Base-by-base conservation (phyloP, 2,113 vertebrate species). In the Hippocampus guttulatus region DNA sequence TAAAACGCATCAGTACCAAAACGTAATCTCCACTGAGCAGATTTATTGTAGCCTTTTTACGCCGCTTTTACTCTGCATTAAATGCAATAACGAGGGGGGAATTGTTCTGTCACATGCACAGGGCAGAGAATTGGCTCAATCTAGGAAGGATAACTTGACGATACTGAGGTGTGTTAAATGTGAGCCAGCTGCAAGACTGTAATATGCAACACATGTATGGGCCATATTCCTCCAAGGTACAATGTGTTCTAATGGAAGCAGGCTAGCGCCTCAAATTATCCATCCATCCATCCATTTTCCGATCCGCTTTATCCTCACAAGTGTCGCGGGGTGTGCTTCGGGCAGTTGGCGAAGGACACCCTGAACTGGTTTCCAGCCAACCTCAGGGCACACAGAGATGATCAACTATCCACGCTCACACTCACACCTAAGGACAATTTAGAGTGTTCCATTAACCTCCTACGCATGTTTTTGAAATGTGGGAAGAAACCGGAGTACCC, bases 121-220 rank as follows among this genome's bases (percentile, higher is more conserved):
- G n/a, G 63, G n/a, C 25, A 47, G 8, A 47, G 43, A 65, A 65
- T 65, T 27, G 7, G 43, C n/a, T 47, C 63, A 65, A 47, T 65
- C 41, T 25, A 23, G n/a, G 12, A 47, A n/a, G 6, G 63, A 65
- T 43, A 27, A 47, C 16, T 47, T 47, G 41, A 64, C 40, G 10
- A n/a, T 23, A n/a, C 64, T 47, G 64, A 45, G 8, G 64, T 65
- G 43, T 5, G 40, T 27, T 65, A 25, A 27, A 65, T 25, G 43
- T 15, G 23, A 47, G 64, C 43, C 64, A 65, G 64, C 43, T 47
- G 64, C 64, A 49, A 47, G 3, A 47, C 23, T 45, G 15, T 65
- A 47, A 65, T 65, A 65, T 47, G n/a, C n/a, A 65, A 47, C 64
- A 65, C 43, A 47, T 65, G 64, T 45, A 65, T 47, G 3, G 58